Base-by-base conservation (phyloP, 2,888 invertebrate genomes). In the Drosophila tripunctata region DNA sequence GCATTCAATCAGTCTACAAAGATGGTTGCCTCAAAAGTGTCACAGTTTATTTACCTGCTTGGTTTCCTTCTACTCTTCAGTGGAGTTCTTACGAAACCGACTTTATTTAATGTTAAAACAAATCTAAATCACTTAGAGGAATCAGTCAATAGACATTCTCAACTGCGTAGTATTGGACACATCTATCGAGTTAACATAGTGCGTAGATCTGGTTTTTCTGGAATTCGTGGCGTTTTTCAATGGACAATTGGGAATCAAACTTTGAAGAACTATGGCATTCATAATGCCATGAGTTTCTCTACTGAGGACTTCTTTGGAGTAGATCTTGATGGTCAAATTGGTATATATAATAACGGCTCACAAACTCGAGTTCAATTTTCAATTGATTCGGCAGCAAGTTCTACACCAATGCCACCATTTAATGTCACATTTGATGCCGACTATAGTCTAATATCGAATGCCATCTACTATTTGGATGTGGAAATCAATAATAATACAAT, bases 151-250 rank as follows among this genome's bases (percentile, higher is more conserved):
- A 24, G 4, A 24, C 8, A 6, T 24, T 8, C 7, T 24, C 24
- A 7, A 8, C n/a, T n/a, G n/a, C n/a, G n/a, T n/a, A n/a, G n/a
- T n/a, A n/a, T n/a, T n/a, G n/a, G n/a, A n/a, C n/a, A n/a, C n/a
- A 4, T 0, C 4, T 24, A 24, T 6, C 2, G 2, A 2, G 24
- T 24, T 24, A 24, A 24, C 6, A 24, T 6, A 7, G 2, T 5
- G 5, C 5, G 8, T 7, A 24, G 8, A 6, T 24, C 24, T 24
- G 24, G 8, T 8, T 24, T 24, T 10, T 8, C 41, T 8, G 61
- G 61, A 10, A 4, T 62, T 21, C 61, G 61, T 1, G 24, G 48
- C 21, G 55, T n/a, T 1, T 41, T 62, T 8, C 61, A 62, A 48
- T 48, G 47, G 61, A 27, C 33, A 14, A 7, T 22, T 2, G 55